A percentile compares a stretch with the other conserved stretches of the same genome.
These are phyloP conservation scores for Araneus ventricosus DNA, from an alignment of 1,140 invertebrate genomes.

Conservation along the genomic window DNA sequence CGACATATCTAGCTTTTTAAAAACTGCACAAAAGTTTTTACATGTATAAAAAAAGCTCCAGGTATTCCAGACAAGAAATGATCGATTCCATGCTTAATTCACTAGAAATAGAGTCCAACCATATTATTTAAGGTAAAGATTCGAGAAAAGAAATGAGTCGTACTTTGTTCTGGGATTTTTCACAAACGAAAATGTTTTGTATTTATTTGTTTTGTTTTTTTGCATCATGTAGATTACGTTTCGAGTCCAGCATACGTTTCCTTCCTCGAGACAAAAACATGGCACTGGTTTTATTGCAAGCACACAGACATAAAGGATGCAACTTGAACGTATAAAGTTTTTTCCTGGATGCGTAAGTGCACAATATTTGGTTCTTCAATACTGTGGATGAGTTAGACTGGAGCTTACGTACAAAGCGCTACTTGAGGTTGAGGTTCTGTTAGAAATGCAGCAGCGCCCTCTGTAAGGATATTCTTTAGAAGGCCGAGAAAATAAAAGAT, in stretches of 20 bases:
- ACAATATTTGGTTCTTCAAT: constrained; percentile 55
- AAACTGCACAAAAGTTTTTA: not conserved
- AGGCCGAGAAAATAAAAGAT: constrained; percentile 21
- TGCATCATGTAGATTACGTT: constrained; percentile 59
- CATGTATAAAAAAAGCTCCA: not conserved
- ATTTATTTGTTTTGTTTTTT: constrained; percentile 1
- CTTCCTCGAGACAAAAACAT: constrained; percentile 7
- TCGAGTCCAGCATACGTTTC: constrained; percentile 28
- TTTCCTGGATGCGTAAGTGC: constrained; percentile 15
- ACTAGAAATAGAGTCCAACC: not conserved
- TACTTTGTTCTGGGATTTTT: constrained; percentile 7
- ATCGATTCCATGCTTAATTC: not conserved
- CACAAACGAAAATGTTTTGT: constrained; percentile 38
- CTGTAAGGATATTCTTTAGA: not conserved
- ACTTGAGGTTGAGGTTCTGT: constrained; percentile 18
- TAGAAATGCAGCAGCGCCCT: not conserved
- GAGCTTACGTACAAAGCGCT: constrained; percentile 43
- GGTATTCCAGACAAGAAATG: not conserved
- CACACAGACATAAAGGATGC: constrained; percentile 49
- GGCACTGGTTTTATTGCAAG: constrained; percentile 38
- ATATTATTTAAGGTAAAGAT: constrained; percentile 30
- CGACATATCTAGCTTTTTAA: not conserved
- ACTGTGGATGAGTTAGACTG: constrained; percentile 32
- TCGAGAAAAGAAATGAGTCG: not conserved
- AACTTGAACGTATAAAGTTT: constrained; percentile 23